Evolutionary conservation across 2,888 invertebrate species (phyloP), one percentile per base, ranked within the genome.

Genomic region (Phyllotreta striolata): DNA sequence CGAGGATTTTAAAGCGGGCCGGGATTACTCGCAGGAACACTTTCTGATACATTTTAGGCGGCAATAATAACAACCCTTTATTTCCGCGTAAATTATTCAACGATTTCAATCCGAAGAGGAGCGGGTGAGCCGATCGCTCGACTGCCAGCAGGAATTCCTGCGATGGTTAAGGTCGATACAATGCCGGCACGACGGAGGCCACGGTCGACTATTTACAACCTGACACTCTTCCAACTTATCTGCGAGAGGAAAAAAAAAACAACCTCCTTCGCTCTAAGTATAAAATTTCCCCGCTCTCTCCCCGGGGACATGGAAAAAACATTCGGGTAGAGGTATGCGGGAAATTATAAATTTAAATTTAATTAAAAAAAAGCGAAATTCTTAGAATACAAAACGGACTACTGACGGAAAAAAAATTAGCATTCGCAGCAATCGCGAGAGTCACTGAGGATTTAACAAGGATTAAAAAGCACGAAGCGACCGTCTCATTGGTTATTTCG

Each of bases 141-240:
- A 24, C 24, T 24, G 44, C 10, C 44, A 47, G 47, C 24, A 47
- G 47, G 47, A 49, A 49, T 38, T 52, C 13, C 39, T 13, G 52
- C 65, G 69, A 70, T 66, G 72, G 72, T 68, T 68, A 69, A 67
- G 67, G 59, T 59, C 51, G 43, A 13, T 64, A 59, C 69, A 66
- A 67, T 70, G 69, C 72, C 72, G 73, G 71, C 72, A 71, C 70
- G 62, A 71, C 62, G 66, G 73, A 73, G 74, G 73, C 72, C 75
- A 75, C 66, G 74, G 73, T 66, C 72, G 66, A 71, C 69, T 73
- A 74, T 75, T 74, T 73, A 73, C 73, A 72, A 74, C 70, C 72
- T 73, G 72, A 73, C 72, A 72, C 65, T 70, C 66, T 67, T 72
- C 73, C 71, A 74, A 72, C 68, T 70, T 70, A 72, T 71, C 62